Percentiles rank a stretch among this genome's conserved stretches.
Evolutionary conservation across 2,113 vertebrate species (phyloP).

Genomic region (Tenebrosternarchus preto): DNA sequence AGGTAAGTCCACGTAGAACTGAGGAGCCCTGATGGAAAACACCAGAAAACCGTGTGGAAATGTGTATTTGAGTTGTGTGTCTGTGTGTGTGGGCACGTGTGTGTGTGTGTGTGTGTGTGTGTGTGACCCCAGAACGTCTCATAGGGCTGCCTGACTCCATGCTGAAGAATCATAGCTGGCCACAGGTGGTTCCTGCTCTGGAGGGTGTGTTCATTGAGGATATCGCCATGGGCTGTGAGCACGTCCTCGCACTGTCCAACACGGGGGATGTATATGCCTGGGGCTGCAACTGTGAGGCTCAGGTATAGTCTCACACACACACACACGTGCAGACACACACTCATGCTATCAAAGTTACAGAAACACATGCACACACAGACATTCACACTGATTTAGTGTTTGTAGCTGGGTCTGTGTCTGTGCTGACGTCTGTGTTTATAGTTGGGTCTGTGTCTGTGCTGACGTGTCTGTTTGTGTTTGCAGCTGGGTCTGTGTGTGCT

Average conservation of each 20-base stretch:
- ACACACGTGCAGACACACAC: constrained; percentile 4
- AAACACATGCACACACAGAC: constrained; percentile 10
- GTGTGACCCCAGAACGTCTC: constrained; percentile 70
- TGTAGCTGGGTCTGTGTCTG: neutral
- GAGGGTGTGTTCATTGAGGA: constrained; percentile 77
- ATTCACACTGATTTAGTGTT: too few species aligned
- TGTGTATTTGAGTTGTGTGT: neutral
- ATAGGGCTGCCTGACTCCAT: constrained; percentile 78
- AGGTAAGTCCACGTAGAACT: constrained; percentile 61
- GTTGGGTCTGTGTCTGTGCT: neutral
- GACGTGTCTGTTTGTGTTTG: neutral
- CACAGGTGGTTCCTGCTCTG: constrained; percentile 76
- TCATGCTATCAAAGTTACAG: neutral
- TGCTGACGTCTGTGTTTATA: neutral
- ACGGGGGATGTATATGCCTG: constrained; percentile 77
- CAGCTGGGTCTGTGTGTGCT: constrained; percentile 6
- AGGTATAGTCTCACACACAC: constrained; percentile 62
- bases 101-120: neutral
- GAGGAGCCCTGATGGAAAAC: too few species aligned
- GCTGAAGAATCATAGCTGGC: constrained; percentile 77
- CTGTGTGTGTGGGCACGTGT: neutral
- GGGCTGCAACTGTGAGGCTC: constrained; percentile 81
- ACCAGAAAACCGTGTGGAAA: too few species aligned
- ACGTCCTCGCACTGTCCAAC: constrained; percentile 74
- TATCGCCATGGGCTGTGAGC: constrained; percentile 78